These are phyloP conservation scores for Drosophila sordidapex DNA, from an alignment of 2,888 invertebrate species.

Conservation along the genomic window DNA sequence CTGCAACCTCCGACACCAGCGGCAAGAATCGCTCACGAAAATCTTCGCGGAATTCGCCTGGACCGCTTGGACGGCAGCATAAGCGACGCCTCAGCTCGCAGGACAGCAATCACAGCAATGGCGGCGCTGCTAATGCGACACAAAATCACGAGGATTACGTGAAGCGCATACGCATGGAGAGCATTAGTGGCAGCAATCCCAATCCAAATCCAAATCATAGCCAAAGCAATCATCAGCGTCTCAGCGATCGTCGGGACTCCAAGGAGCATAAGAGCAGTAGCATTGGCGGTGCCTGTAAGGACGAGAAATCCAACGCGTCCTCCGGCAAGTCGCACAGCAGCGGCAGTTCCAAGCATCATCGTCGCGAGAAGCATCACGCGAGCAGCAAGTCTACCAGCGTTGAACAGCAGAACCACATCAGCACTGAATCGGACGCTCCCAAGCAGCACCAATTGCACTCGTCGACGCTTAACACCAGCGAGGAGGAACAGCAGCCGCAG, in stretches of 20 bases:
- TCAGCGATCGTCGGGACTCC: conserved; percentile 73
- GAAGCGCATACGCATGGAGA: conserved; percentile 83
- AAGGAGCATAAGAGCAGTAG: conserved; percentile 71
- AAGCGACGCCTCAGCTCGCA: conserved; percentile 93
- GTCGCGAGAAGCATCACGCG: conserved; percentile 72
- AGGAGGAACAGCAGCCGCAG: conserved; percentile 62
- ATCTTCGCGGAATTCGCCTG: conserved; percentile 82
- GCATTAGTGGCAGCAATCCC: conserved; percentile 10
- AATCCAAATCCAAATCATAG: conserved; percentile 28
- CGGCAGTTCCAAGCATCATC: conserved; percentile 68
- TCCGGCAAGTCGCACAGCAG: conserved; percentile 54
- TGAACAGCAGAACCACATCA: conserved; percentile 34
- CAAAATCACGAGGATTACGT: conserved; percentile 79
- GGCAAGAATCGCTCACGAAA: conserved; percentile 79
- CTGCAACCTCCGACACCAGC: conserved; percentile 23
- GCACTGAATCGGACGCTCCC: conserved; percentile 22
- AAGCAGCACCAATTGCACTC: conserved; percentile 33
- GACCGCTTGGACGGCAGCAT: conserved; percentile 68
- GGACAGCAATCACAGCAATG: conserved; percentile 86
- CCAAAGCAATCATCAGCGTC: conserved; percentile 54
- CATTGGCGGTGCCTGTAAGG: conserved; percentile 39
- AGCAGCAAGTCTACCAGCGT: conserved; percentile 80
- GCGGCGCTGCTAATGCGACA: conserved; percentile 28
- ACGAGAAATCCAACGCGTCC: conserved; percentile 43
- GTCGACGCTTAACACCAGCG: conserved; percentile 63